These are phyloP conservation scores for Mesitornis unicolor DNA, from an alignment of 2,113 vertebrate species.

Conservation along the genomic window DNA sequence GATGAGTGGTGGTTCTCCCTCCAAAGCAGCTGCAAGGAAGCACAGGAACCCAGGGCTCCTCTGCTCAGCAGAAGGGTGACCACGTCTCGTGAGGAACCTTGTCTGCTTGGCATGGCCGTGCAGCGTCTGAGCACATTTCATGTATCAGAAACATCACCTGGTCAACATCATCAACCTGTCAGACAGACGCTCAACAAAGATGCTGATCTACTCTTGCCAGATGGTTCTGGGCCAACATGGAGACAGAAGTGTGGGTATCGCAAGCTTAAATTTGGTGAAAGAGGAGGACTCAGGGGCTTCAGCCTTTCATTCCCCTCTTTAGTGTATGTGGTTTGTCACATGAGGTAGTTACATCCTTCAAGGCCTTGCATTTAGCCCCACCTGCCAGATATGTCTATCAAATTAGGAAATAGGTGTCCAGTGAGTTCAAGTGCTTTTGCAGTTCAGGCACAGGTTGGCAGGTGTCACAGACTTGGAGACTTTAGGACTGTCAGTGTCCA, in stretches of 20 bases:
- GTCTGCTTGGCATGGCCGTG: neutral
- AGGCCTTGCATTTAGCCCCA: neutral
- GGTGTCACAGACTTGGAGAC: neutral
- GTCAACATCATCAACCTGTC: neutral
- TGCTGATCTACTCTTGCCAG: neutral
- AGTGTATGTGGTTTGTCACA: neutral
- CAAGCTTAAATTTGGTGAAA: neutral
- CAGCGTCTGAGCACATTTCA: neutral
- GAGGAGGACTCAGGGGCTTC: fast-evolving
- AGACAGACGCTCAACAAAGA: neutral
- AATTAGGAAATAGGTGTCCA: neutral
- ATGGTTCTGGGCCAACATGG: neutral
- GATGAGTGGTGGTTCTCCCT: neutral
- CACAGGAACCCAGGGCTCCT: neutral
- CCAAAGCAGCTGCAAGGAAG: fast-evolving
- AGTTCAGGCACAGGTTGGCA: neutral
- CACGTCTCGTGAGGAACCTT: neutral
- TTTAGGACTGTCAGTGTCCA: neutral
- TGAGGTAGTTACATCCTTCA: neutral
- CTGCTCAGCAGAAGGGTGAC: neutral
- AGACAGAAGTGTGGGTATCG: neutral
- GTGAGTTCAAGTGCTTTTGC: neutral
- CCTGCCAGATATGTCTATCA: neutral
- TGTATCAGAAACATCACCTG: neutral
- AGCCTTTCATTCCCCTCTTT: neutral